Evolutionary conservation across 37 sponge, comb jelly and placozoan genomes (phyloP), one percentile per base, ranked within the genome.

Genomic region (Spongia lamella): DNA sequence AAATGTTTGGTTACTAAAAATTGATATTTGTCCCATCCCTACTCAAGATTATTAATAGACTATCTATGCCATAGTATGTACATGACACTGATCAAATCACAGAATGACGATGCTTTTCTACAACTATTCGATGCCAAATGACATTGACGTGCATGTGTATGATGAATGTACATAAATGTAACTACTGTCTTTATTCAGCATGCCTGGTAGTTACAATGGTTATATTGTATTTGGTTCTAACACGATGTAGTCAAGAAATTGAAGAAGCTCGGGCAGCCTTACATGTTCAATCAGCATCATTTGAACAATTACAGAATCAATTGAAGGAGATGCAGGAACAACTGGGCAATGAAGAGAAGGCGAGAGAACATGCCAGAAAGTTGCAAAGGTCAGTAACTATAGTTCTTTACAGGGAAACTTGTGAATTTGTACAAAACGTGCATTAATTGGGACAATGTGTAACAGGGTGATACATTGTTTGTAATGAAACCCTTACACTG

Each of bases 111-210:
- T 19, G 16, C 53, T 52, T 17, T 17, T 17, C 17, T 52, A 52
- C 53, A 17, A 17, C 54, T 20, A 20, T 15, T 17, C 17, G 54
- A 20, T 20, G 17, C 54, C 17, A 52, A 15, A 52, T 15, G 54
- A 52, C 54, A 52, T 15, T 15, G 15, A 52, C 17, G 15, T 20
- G 17, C 15, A 20, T 17, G 17, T 15, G 17, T 20, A 52, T 52
- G 54, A 52, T 20, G 17, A 15, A 52, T 60, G 62, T 60, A 60
- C 27, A 31, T 60, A 15, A 26, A 60, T 60, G 62, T 60, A 60
- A n/a, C n/a, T n/a, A n/a, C n/a, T n/a, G n/a, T n/a, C n/a, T 15
- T 13, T 60, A 31, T 60, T 29, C 62, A 60, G 22, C 15, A 52
- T 17, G 17, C 15, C 17, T 15, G 17, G 17, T 17, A 52, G 17